These are phyloP conservation scores for Oostethus manadensis DNA, from an alignment of 2,113 vertebrate species.

Conservation along the genomic window DNA sequence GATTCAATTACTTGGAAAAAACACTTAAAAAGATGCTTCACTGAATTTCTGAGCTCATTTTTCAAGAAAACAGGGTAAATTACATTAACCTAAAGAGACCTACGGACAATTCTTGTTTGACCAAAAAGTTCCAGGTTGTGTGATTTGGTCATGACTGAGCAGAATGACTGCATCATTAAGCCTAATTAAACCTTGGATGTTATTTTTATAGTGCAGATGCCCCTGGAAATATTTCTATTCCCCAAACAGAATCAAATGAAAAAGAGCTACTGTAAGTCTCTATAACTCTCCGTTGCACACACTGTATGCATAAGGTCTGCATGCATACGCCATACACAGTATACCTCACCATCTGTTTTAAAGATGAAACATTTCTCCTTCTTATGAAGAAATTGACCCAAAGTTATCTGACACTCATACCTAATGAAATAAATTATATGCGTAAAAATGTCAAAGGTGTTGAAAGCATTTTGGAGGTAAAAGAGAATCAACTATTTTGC, in stretches of 20 bases:
- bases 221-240: conserved; percentile 12
- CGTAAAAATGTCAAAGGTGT: no score
- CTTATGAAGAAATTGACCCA: conserved; percentile 31
- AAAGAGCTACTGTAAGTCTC: conserved; percentile 1
- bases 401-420: conserved; percentile 32
- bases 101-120: no score
- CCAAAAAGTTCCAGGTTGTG: conserved; percentile 12
- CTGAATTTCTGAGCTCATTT: no score
- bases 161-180: conserved; percentile 42
- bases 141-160: conserved; percentile 14
- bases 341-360: conserved; percentile 33
- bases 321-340: conserved; percentile 6
- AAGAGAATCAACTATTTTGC: no score
- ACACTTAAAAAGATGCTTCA: no score
- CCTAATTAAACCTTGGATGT: conserved; percentile 37
- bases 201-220: conserved; percentile 20
- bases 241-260: conserved; percentile 2
- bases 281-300: conserved; percentile 2
- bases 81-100: no score
- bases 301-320: not conserved
- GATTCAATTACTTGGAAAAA: no score
- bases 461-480: no score
- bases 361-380: conserved; percentile 19
- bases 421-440: no score
- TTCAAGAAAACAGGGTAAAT: no score